These are phyloP conservation scores for Magallana gigas DNA, from an alignment of 1,140 invertebrate genomes.

Conservation along the genomic window DNA sequence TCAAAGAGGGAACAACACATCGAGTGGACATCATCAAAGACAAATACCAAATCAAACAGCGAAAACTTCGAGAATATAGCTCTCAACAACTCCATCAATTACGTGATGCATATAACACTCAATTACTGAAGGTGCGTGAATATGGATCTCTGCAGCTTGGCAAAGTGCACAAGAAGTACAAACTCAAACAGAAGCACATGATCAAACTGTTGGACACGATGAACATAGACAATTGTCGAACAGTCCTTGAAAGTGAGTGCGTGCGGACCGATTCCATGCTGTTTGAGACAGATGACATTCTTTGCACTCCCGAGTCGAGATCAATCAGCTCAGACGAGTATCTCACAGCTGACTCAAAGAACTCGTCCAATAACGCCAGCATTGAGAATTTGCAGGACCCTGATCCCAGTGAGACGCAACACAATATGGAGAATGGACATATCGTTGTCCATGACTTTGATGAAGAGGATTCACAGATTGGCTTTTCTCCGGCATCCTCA, in stretches of 20 bases:
- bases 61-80: constrained; percentile 74
- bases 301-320: constrained; percentile 11
- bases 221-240: constrained; percentile 96
- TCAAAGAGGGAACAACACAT: constrained; percentile 94
- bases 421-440: not conserved
- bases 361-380: not conserved
- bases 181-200: constrained; percentile 93
- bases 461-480: not conserved
- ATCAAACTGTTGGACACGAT: constrained; percentile 96
- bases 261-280: constrained; percentile 87
- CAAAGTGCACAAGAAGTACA: constrained; percentile 93
- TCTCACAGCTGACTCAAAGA: constrained; percentile 20
- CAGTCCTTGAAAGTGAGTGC: constrained; percentile 84
- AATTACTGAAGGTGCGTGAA: constrained; percentile 94
- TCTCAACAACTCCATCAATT: constrained; percentile 92
- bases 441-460: not conserved
- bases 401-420: not conserved
- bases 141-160: constrained; percentile 95
- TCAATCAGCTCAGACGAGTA: constrained; percentile 35
- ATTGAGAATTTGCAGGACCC: not conserved
- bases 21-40: constrained; percentile 96
- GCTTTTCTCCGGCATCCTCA: not conserved
- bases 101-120: constrained; percentile 96
- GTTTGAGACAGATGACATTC: constrained; percentile 75
- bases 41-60: constrained; percentile 89